phyloP scores from a whole-genome alignment of 1,140 invertebrate genomes.

The Drosophila jambulina region DNA sequence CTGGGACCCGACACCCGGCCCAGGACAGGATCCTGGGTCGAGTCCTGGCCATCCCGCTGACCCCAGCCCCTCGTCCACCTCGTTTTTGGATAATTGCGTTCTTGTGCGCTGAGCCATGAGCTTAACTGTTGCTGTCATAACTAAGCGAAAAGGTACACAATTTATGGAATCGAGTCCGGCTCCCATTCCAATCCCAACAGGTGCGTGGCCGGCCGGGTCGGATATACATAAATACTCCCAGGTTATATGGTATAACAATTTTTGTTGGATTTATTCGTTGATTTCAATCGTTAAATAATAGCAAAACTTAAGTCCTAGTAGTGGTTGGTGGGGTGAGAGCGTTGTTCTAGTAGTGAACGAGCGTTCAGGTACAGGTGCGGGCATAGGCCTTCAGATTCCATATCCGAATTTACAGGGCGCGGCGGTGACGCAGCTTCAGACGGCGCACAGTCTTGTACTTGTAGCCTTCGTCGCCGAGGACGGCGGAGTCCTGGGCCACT shows the following conservation, averaged over 20 bases:
- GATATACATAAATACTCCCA: conserved; percentile 4
- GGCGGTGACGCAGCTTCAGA: conserved; percentile 72
- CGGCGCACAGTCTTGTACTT: conserved; percentile 77
- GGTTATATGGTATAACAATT: conserved; percentile 73
- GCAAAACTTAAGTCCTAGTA: conserved; percentile 72
- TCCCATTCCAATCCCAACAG: conserved; percentile 39
- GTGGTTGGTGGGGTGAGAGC: conserved; percentile 45
- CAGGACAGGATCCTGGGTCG: conserved; percentile 25
- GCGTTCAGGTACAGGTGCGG: conserved; percentile 40
- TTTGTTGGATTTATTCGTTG: conserved; percentile 76
- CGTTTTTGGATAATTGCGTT: conserved; percentile 81
- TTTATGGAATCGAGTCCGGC: conserved; percentile 74
- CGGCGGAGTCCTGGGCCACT: conserved; percentile 55
- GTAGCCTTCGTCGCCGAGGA: conserved; percentile 67
- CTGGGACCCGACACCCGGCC: background rate
- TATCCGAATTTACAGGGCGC: conserved; percentile 61
- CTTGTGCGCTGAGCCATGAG: conserved; percentile 82
- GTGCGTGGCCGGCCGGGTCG: conserved; percentile 16
- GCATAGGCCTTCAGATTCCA: background rate
- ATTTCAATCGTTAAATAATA: conserved; percentile 81
- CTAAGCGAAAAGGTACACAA: conserved; percentile 82
- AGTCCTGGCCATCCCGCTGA: conserved; percentile 25
- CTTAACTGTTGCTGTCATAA: conserved; percentile 84
- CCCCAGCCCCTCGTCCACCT: conserved; percentile 38
- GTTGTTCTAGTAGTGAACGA: conserved; percentile 57